Evolutionary conservation across 2,113 vertebrate species (phyloP), one percentile per base, ranked within the genome.

Genomic region (Zeus faber): DNA sequence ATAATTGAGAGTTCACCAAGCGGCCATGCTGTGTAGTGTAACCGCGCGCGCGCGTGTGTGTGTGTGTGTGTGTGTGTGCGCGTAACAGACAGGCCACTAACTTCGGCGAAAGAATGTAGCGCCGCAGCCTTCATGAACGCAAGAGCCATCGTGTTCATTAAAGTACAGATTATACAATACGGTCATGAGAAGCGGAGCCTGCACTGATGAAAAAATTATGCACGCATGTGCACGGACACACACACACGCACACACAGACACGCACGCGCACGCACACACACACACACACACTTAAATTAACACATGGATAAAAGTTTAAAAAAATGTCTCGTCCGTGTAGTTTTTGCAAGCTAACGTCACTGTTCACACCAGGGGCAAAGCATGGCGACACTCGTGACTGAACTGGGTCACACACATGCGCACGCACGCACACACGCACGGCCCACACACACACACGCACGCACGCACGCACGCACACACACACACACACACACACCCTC

Each of bases 351-450:
- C 62, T 72, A 79, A 74, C 66, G 81, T 67, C 67, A 70, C 35
- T 81, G 60, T 54, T 67, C 76, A 76, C 77, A 81, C 84, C 58
- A 74, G 72, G 72, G 84, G 76, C 68, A 76, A 67, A 67, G 65
- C 33, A 54, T 80, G 79, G 79, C 70, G 66, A 85, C 67, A 84
- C 79, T 73, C 67, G 65, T 59, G 14, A 67, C 63, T 82, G 79
- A 87, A 79, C 70, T 87, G 81, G 85, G 85, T 87, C 85, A 87
- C 60, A 59, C 17, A 18, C 24, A 29, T n/a, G 18, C 54, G 44
- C 44, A 49, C 49, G 61, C 50, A 52, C 55, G 48, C 44, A 62
- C 41, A 23, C 41, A 52, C 49, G 39, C 31, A 50, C 49, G 33
- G n/a, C 24, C 17, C 54, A 48, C 44, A 49, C 49, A 63, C 50